Evolutionary conservation across 2,888 invertebrate genomes (phyloP), one percentile per base, ranked within the genome.

Genomic region (Pandemis heparana): DNA sequence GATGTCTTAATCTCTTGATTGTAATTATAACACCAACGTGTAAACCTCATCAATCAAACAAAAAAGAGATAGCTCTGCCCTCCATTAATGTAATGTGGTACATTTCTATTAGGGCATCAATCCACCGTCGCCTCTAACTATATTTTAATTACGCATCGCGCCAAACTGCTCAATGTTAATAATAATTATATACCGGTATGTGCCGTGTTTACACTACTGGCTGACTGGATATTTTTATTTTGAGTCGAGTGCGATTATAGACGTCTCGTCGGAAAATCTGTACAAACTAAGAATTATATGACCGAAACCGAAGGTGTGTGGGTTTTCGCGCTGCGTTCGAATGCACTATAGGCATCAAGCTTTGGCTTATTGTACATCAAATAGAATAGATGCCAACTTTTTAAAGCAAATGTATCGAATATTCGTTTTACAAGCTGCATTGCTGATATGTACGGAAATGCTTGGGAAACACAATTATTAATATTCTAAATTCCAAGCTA

Each of bases 71-170:
- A 86, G 86, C 80, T 75, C 80, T 76, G 76, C 76, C 77, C 80
- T 80, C 81, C 82, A 87, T 85, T 87, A 87, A 86, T 86, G 87
- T 88, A 88, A 91, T 91, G 87, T 85, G 87, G 85, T 87, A 90
- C 89, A 90, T 93, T 92, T 93, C 92, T 93, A 93, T 93, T 92
- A 92, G 79, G 83, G 83, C 89, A 91, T 92, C 89, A 90, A 90
- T 91, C 89, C 88, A 87, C 84, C 81, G 78, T 83, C 81, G 85
- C 80, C 79, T 84, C 88, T 94, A 94, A 94, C 91, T 93, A 94
- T 91, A 88, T 93, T 94, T 93, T 94, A 94, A 94, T 94, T 94
- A 90, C 85, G 81, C 86, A 82, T 86, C 83, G 83, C 84, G 86
- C 86, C 83, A 84, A 87, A 89, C 86, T 83, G 84, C 87, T 87